Evolutionary conservation across 2,113 vertebrate genomes (phyloP), one percentile per base, ranked within the genome.

Genomic region (Zapus hudsonius): DNA sequence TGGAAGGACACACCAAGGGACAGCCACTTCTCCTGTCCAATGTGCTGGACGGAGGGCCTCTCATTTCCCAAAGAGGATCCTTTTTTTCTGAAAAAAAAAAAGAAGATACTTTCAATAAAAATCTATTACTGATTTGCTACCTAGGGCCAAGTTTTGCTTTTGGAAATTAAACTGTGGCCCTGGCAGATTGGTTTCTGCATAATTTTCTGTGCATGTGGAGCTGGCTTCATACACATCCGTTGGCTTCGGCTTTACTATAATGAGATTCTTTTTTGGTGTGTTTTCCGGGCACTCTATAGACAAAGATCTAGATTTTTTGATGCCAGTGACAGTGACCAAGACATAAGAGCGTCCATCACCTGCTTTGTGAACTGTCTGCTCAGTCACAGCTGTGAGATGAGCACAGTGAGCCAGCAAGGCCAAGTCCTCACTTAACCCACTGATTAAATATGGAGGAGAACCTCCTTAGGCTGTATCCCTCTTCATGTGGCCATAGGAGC

Each of bases 311-410:
- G 27, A 23, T 27, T 74, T 86, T 92, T 55, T n/a, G 31, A 22
- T 84, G 69, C 57, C 66, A 4, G n/a, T 92, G 91, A 57, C 89
- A 86, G 7, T 92, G 91, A 76, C 76, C 7, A 17, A 67, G 87
- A 79, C 0, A 0, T 20, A 61, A 15, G 64, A 25, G 17, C 75
- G 42, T 78, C 7, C 13, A 11, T 90, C 92, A 61, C 84, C 9
- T 36, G 38, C 90, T 88, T 74, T 31, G 86, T 83, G 84, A 96
- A 93, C 95, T 70, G 9, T 84, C 81, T 59, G 22, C 94, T 89
- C 95, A 84, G 72, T 89, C 95, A 75, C 96, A 97, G 97, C 97
- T 97, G 94, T 66, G 97, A 91, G 90, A 55, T 42, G 64, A 3
- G 0, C 1, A 27, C 23, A 61, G 79, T 22, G 25, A 66, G 19